Evolutionary conservation across 2,888 invertebrate genomes (phyloP), one percentile per base, ranked within the genome.

Genomic region (Netelia fuscicornis): DNA sequence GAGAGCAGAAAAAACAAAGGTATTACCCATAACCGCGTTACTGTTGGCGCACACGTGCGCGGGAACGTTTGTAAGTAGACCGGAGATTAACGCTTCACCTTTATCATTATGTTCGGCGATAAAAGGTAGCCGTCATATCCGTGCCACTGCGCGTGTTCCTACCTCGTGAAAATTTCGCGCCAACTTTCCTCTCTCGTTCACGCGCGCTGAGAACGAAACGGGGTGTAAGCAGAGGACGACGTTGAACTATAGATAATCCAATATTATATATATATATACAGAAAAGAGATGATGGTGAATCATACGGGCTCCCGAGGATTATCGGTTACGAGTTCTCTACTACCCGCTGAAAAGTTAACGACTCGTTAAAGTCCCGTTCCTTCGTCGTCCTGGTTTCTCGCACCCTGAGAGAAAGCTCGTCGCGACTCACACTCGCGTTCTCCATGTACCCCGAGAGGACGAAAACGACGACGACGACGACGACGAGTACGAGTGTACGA

Each of bases 281-380:
- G 68, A 23, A 37, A 58, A 65, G 48, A 70, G 37, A 83, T 52
- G 65, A 68, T 68, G 60, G 68, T 42, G 78, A 84, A 84, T 84
- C 84, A 78, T 81, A 74, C 74, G 81, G 74, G 74, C 74, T 52
- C 58, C 56, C 62, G 78, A 56, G 80, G 74, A 84, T 84, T 84
- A 84, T 84, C 84, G 84, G 81, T 62, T 78, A 81, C 77, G 84
- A 80, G 37, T 52, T 70, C 52, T 48, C 52, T 72, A 25, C 44
- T 60, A 84, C 70, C 70, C 56, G 78, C 56, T 84, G 81, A 84
- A 84, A 84, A 84, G 81, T 84, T 84, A 81, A 84, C 84, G 81
- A 81, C 62, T 81, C 81, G 84, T 81, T 84, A 81, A 81, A 84
- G 81, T 84, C 78, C 74, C 81, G 78, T 84, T 84, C 70, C 77